Base-by-base conservation (phyloP, 2,113 vertebrate genomes). In the Forbesichthys papilliferus region DNA sequence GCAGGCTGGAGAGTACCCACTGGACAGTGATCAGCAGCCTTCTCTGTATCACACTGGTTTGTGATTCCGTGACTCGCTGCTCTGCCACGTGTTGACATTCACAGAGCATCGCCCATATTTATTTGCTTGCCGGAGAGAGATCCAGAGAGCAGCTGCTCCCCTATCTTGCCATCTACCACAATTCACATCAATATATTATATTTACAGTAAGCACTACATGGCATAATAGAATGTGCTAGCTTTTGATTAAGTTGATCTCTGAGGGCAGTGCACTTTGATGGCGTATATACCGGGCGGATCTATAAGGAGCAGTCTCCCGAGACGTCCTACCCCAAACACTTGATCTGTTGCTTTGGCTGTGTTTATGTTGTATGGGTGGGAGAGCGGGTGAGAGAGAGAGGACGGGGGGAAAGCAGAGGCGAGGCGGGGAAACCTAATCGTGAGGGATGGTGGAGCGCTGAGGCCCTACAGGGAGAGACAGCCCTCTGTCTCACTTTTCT, bases 401-500 rank as follows among this genome's bases (percentile, higher is more conserved):
- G 13, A 57, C 66, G 60, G 52, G 52, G 48, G 61, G 27, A 73
- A 67, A 56, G 59, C 51, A 71, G 57, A 71, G 20, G 33, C 58
- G 71, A 73, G 52, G 61, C 73, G 71, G 49, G 66, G 66, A 74
- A 74, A 83, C 78, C 71, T 90, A 90, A 91, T 92, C 76, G 86
- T 73, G 72, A 89, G 63, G 84, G 81, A 90, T 89, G 76, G 77
- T 63, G 82, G 20, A 3, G 62, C 68, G 78, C 74, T 53, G 65
- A 67, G 7, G 75, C 80, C 73, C 75, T 78, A 75, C 69, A 63
- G 73, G 84, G 81, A 82, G 78, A 85, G 86, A 87, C 87, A 89
- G 76, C 80, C 64, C 87, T 92, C 92, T 79, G 89, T 92, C 92
- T 91, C 90, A 91, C 90, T 93, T 91, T 91, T 87, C 80, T 86